Evolutionary conservation across 2,797 vertebrate genomes (phyloP).

Genomic region (Euthynnus affinis): DNA sequence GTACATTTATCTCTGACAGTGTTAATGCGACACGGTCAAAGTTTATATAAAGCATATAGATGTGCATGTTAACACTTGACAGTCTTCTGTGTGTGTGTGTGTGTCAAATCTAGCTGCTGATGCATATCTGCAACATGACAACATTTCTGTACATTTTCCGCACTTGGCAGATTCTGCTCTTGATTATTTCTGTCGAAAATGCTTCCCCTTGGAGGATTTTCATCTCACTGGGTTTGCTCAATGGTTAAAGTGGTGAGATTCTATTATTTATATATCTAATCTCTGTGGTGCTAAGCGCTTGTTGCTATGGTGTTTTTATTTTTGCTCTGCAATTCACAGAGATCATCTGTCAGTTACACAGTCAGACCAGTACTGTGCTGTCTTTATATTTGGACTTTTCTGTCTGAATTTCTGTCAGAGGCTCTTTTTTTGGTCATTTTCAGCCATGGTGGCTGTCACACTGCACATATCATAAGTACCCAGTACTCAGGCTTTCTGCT

Average conservation of each 20-base stretch:
- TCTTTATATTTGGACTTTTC: slow-evolving; percentile 1
- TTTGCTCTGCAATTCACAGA: background rate
- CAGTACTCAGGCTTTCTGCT: background rate
- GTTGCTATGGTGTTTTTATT: slow-evolving; percentile 22
- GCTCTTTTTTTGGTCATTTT: slow-evolving; percentile 2
- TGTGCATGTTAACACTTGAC: slow-evolving; percentile 5
- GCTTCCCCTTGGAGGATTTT: background rate
- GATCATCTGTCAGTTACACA: slow-evolving; percentile 4
- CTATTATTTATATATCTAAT: slow-evolving; percentile 3
- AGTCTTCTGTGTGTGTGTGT: too few species aligned
- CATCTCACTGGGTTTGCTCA: background rate
- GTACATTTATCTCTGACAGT: background rate
- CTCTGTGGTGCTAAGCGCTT: background rate
- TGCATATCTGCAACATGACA: slow-evolving; percentile 13
- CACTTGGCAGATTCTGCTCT: slow-evolving; percentile 21
- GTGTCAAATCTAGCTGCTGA: slow-evolving; percentile 11
- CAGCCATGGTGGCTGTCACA: slow-evolving; percentile 8
- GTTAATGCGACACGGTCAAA: background rate
- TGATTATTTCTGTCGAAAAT: slow-evolving; percentile 26
- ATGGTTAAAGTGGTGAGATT: background rate
- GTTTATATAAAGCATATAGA: background rate
- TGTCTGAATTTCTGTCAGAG: background rate
- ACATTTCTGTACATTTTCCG: slow-evolving; percentile 1
- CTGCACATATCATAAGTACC: background rate
- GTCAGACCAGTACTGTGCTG: background rate